Conservation (phyloP, 2,113 vertebrate species). For the Kryptolebias marmoratus region DNA sequence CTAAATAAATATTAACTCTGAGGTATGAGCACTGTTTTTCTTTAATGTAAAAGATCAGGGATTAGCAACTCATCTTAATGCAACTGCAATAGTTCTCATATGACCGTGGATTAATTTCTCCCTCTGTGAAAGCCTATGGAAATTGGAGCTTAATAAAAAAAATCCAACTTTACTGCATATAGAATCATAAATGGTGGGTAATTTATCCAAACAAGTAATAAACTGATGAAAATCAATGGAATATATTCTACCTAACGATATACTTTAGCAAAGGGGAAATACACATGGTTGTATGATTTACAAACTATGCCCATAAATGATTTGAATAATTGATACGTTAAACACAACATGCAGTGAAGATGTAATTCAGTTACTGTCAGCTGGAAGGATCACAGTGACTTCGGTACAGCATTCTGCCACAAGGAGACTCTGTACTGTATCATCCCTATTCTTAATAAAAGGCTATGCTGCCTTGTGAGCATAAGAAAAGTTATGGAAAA, state of each 20-base stretch:
- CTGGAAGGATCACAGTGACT: conserved; percentile 49
- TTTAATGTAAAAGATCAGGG: conserved; percentile 28
- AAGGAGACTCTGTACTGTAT: conserved; percentile 82
- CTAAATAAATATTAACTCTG: conserved; percentile 9
- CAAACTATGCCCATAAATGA: conserved; percentile 78
- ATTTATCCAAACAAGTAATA: conserved; percentile 76
- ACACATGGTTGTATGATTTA: conserved; percentile 77
- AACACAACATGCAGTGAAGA: conserved; percentile 52
- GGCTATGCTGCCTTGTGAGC: conserved; percentile 83
- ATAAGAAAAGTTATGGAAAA: conserved; percentile 96
- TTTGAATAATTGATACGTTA: conserved; percentile 74
- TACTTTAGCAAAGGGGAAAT: conserved; percentile 71
- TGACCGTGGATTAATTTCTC: conserved; percentile 46
- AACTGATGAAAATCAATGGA: conserved; percentile 74
- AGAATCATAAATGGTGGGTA: conserved; percentile 78
- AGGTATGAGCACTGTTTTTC: conserved; percentile 19
- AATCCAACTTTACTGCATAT: conserved; percentile 74
- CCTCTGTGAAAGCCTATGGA: conserved; percentile 7
- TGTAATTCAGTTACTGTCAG: conserved; percentile 33
- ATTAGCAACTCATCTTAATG: conserved; percentile 43
- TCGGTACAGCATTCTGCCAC: conserved; percentile 61
- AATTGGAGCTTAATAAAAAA: conserved; percentile 64
- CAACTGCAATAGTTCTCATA: conserved; percentile 34
- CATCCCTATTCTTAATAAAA: conserved; percentile 87
- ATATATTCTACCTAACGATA: conserved; percentile 78